phyloP scores from a whole-genome alignment of 2,113 vertebrate species.

The Carassius auratus region DNA sequence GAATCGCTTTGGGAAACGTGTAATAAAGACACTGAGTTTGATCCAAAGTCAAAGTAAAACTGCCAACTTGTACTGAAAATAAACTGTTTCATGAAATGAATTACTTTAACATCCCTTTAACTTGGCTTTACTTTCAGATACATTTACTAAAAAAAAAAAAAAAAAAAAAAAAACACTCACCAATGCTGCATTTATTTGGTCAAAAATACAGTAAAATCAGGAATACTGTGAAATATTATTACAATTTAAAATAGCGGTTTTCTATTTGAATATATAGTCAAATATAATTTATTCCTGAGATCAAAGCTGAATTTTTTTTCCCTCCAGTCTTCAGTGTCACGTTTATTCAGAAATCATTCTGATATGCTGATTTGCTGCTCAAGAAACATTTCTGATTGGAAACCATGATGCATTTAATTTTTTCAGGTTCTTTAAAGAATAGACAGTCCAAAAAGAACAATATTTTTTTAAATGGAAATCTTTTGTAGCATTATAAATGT shows the following conservation, averaged over 20 bases:
- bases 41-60: slow-evolving; percentile 5
- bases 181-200: neutral
- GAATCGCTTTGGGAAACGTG: neutral
- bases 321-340: too few species aligned
- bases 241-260: too few species aligned
- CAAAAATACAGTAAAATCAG: neutral
- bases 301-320: too few species aligned
- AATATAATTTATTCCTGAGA: too few species aligned
- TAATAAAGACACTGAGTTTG: neutral
- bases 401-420: too few species aligned
- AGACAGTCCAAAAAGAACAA: neutral
- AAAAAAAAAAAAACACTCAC: neutral
- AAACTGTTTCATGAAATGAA: too few species aligned
- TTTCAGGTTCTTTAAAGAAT: too few species aligned
- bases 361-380: neutral
- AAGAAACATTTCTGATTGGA: neutral
- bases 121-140: neutral
- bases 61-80: neutral
- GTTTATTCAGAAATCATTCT: neutral
- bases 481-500: neutral
- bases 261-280: too few species aligned
- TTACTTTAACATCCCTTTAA: neutral
- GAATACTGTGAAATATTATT: too few species aligned
- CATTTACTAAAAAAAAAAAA: too few species aligned
- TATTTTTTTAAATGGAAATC: neutral